Base-by-base conservation (phyloP, 2,797 vertebrate species). In the Psittacula echo region DNA sequence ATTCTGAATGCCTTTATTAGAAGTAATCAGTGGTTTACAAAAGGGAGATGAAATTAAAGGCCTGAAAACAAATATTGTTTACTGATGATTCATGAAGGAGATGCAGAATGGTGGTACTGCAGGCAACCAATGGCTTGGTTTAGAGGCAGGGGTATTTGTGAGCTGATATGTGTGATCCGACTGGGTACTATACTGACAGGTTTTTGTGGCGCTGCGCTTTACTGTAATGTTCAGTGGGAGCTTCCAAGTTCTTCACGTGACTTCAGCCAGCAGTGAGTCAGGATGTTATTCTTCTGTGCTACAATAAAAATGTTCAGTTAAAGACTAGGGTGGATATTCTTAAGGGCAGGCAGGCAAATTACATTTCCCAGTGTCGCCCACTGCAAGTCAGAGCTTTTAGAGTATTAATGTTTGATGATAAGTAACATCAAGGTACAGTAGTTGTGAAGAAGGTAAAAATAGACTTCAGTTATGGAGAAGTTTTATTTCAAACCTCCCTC, bases 391-490 rank as follows among this genome's bases (percentile, higher is more conserved):
- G 90, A 95, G 91, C 95, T 96, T 96, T 97, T 95, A 97, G 87
- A 94, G 87, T 96, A 97, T 97, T 96, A 97, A 96, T 96, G 94
- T 97, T 96, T 96, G 92, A 96, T 95, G 96, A 92, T 96, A 96
- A 96, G 90, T 93, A 96, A 42, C 90, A 94, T 94, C 89, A 93
- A 96, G 85, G 70, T 93, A 82, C 80, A 83, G 91, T 80, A 84
- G 62, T 96, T 91, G 80, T 87, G 80, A 95, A 90, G 78, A 80
- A 83, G 56, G 70, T 91, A 96, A 96, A 97, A 97, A 96, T 96
- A 97, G 96, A 30, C 48, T 89, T 81, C 81, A 83, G 78, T 86
- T 90, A 86, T 84, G 53, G 45, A 90, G 48, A 74, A 42, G 30
- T 85, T 96, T 96, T 94, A 73, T 89, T 96, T 93, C 81, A 71